Conservation (phyloP, 1,140 invertebrate genomes). For the Scaptodrosophila lebanonensis region DNA sequence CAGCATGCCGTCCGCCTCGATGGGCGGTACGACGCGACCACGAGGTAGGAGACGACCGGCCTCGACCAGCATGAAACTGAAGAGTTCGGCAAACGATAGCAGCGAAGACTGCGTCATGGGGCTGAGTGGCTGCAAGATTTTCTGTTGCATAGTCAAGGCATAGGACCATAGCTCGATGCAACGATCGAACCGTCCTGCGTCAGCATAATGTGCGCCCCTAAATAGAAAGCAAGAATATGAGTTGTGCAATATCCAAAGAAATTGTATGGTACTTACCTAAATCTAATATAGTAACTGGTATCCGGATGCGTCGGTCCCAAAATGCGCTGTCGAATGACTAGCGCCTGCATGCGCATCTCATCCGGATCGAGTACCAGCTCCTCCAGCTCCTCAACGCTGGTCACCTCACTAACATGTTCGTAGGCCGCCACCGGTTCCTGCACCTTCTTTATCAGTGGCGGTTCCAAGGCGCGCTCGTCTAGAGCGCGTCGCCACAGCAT, state of each 20-base stretch:
- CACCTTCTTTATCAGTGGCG: slow-evolving; percentile 83
- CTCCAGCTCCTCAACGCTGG: slow-evolving; percentile 86
- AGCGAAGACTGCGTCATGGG: slow-evolving; percentile 96
- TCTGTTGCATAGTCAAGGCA: slow-evolving; percentile 97
- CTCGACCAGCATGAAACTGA: slow-evolving; percentile 95
- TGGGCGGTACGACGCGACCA: slow-evolving; percentile 86
- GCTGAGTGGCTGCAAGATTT: slow-evolving; percentile 93
- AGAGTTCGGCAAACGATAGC: slow-evolving; percentile 95
- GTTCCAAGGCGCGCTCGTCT: slow-evolving; percentile 80
- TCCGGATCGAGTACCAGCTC: slow-evolving; percentile 94
- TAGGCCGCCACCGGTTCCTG: slow-evolving; percentile 88
- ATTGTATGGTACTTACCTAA: slow-evolving; percentile 42
- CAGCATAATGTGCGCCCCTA: slow-evolving; percentile 95
- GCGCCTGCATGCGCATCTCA: slow-evolving; percentile 96
- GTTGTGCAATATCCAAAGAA: not conserved
- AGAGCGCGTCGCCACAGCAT: slow-evolving; percentile 93
- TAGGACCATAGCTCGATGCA: slow-evolving; percentile 97
- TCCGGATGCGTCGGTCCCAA: slow-evolving; percentile 95
- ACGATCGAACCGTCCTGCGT: slow-evolving; percentile 93
- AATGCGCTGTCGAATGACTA: slow-evolving; percentile 95
- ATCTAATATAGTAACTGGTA: slow-evolving; percentile 95
- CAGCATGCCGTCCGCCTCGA: slow-evolving; percentile 88
- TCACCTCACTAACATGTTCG: slow-evolving; percentile 90
- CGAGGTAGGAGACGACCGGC: slow-evolving; percentile 82
- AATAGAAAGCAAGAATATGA: slow-evolving; percentile 69